These are phyloP conservation scores for Atta colombica DNA, from an alignment of 1,140 invertebrate species.

Conservation along the genomic window DNA sequence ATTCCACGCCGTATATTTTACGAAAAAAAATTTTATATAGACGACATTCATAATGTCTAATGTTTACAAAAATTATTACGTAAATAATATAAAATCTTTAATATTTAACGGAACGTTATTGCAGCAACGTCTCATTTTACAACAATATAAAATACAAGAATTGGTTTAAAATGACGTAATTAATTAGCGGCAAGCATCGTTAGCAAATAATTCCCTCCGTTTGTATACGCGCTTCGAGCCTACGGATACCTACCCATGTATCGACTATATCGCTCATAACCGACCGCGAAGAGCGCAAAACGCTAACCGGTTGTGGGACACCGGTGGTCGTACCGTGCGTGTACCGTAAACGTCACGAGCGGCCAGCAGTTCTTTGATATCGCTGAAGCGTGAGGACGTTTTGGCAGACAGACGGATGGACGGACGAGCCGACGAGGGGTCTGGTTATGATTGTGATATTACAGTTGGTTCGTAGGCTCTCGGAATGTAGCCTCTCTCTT, in stretches of 20 bases:
- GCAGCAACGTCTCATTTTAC: neutral
- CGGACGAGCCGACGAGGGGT: constrained; percentile 77
- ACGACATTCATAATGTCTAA: neutral
- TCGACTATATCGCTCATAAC: constrained; percentile 53
- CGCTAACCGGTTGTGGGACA: constrained; percentile 63
- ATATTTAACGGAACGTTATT: constrained; percentile 5
- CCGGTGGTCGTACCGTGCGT: constrained; percentile 58
- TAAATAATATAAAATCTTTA: neutral
- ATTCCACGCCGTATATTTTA: neutral
- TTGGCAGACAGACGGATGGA: constrained; percentile 79
- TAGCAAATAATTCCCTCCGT: constrained; percentile 23
- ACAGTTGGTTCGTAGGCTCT: constrained; percentile 82
- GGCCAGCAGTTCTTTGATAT: constrained; percentile 82
- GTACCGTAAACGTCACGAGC: constrained; percentile 76
- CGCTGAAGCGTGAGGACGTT: constrained; percentile 83
- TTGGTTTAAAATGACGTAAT: constrained; percentile 22
- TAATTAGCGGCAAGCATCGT: constrained; percentile 38
- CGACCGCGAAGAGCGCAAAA: constrained; percentile 59
- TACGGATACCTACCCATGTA: constrained; percentile 9
- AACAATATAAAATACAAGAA: neutral
- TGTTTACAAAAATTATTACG: neutral
- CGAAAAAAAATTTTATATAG: neutral
- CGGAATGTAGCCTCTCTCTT: constrained; percentile 75
- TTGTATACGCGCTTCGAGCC: neutral
- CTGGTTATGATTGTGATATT: constrained; percentile 86